A percentile compares a stretch with the other conserved stretches of the same genome.
Conservation (phyloP, 1,140 invertebrate species). For the Agrypnia vestita region DNA sequence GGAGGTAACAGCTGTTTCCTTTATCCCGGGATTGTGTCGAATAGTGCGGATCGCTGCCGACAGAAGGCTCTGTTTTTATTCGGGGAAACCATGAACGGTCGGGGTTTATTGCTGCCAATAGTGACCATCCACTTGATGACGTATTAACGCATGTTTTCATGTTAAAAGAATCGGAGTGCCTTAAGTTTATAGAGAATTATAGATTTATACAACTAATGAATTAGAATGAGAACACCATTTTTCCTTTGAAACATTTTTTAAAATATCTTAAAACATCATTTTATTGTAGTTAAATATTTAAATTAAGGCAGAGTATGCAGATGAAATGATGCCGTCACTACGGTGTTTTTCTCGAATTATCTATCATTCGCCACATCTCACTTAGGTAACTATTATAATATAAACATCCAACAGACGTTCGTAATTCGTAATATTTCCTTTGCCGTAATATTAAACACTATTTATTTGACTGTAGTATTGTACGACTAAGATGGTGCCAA, state of each 20-base stretch:
- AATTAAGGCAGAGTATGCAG: slow-evolving; percentile 24
- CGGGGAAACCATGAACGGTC: too few species aligned
- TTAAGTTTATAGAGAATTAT: slow-evolving; percentile 61
- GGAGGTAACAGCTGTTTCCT: too few species aligned
- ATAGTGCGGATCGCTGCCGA: too few species aligned
- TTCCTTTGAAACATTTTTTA: slow-evolving; percentile 49
- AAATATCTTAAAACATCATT: slow-evolving; percentile 44
- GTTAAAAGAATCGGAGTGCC: slow-evolving; percentile 59
- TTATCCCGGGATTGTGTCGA: too few species aligned
- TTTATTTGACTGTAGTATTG: slow-evolving; percentile 23
- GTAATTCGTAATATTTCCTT: slow-evolving; percentile 7
- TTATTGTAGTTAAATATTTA: slow-evolving; percentile 47
- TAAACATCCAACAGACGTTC: slow-evolving; percentile 2
- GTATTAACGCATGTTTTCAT: slow-evolving; percentile 43
- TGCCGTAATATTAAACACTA: slow-evolving; percentile 21
- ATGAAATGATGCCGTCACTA: slow-evolving; percentile 29
- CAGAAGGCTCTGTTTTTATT: too few species aligned
- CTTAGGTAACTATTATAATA: slow-evolving; percentile 31
- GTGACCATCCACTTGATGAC: slow-evolving; percentile 29
- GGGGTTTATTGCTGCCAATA: not conserved
- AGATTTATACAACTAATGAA: slow-evolving; percentile 57
- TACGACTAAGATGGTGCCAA: slow-evolving; percentile 45
- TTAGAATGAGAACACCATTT: slow-evolving; percentile 58
- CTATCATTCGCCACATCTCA: slow-evolving; percentile 46
- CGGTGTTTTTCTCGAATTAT: slow-evolving; percentile 18